Evolutionary conservation across 2,113 vertebrate species (phyloP).

Genomic region (Pithys albifrons): DNA sequence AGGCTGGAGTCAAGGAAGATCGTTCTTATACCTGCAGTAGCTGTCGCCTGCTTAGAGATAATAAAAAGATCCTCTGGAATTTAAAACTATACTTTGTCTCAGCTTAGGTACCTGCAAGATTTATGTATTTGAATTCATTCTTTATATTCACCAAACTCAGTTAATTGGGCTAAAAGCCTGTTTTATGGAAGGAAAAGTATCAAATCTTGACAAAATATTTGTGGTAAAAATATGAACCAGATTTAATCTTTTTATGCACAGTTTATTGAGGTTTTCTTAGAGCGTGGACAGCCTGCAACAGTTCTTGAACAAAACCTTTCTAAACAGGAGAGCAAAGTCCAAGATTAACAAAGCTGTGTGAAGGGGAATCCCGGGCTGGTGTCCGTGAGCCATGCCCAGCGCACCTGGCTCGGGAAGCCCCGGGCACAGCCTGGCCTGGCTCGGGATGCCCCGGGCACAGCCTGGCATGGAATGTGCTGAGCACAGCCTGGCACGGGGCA

Average conservation of each 20-base stretch:
- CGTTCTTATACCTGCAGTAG: conserved; percentile 14
- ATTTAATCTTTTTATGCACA: not conserved
- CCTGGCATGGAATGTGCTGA: no score
- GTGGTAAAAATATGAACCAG: not conserved
- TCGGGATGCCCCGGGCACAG: no score
- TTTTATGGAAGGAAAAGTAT: not conserved
- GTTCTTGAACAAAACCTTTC: not conserved
- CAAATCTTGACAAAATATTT: not conserved
- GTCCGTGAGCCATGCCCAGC: no score
- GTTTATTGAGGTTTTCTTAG: not conserved
- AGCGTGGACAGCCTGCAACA: not conserved
- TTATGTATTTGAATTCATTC: not conserved
- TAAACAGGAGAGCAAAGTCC: not conserved
- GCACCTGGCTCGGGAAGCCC: no score
- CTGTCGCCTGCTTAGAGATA: conserved; percentile 26
- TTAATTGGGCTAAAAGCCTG: not conserved
- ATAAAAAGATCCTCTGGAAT: not conserved
- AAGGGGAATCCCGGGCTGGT: not conserved
- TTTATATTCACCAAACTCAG: not conserved
- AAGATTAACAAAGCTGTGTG: not conserved
- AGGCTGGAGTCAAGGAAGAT: not conserved
- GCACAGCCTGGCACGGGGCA: no score
- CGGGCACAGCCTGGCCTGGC: no score
- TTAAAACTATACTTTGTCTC: not conserved
- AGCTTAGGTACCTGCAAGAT: not conserved